Percentiles rank a stretch among this genome's conserved stretches.
phyloP scores from a whole-genome alignment of 2,888 invertebrate genomes.

The Labia minor region DNA sequence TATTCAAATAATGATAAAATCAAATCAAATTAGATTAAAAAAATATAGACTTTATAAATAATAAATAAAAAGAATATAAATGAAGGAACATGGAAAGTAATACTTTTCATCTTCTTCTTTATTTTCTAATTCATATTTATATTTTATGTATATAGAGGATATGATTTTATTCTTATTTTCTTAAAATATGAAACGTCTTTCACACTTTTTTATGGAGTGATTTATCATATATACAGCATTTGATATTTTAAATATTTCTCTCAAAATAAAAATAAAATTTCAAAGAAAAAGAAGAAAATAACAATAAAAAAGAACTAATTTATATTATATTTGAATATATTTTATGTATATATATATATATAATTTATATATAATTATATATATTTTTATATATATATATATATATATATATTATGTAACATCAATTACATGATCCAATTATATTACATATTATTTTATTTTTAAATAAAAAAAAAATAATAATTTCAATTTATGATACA shows the following conservation, averaged over 20 bases:
- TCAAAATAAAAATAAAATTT: no score
- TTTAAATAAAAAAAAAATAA: neutral
- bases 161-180: no score
- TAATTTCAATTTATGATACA: neutral
- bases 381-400: neutral
- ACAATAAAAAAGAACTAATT: neutral
- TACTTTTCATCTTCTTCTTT: neutral
- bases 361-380: conserved; percentile 21
- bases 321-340: conserved; percentile 20
- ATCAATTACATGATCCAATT: neutral
- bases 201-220: no score
- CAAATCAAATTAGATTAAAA: no score
- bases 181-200: no score
- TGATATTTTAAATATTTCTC: no score
- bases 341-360: conserved; percentile 26
- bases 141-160: neutral
- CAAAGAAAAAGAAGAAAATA: neutral
- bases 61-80: neutral
- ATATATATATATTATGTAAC: neutral
- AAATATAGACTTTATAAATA: no score
- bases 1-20: no score
- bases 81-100: neutral
- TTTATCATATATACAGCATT: no score
- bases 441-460: conserved; percentile 2
- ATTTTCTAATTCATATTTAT: conserved; percentile 15